phyloP scores from a whole-genome alignment of 2,797 vertebrate species.

The Notolepis coatsorum region DNA sequence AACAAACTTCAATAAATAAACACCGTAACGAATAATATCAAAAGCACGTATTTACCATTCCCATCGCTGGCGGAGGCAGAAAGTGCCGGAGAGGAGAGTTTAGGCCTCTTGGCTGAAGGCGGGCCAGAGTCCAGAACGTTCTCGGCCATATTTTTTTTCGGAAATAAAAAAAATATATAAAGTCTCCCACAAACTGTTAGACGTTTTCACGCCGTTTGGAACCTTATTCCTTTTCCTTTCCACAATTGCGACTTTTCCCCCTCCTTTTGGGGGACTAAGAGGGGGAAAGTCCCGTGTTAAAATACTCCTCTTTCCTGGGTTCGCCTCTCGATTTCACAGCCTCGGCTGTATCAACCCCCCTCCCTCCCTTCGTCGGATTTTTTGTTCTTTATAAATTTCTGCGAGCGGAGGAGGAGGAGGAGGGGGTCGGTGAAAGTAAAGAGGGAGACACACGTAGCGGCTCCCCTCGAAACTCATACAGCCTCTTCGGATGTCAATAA shows the following conservation, averaged over 20 bases:
- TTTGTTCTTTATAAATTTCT: constrained; percentile 89
- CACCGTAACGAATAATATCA: constrained; percentile 9
- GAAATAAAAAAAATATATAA: constrained; percentile 87
- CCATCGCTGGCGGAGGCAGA: constrained; percentile 97
- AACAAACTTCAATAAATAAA: constrained; percentile 40
- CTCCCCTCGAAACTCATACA: constrained; percentile 76
- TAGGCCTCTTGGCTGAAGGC: constrained; percentile 99
- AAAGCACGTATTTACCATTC: constrained; percentile 87
- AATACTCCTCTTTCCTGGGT: constrained; percentile 86
- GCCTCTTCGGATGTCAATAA: constrained; percentile 67
- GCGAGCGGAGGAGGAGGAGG: constrained; percentile 80
- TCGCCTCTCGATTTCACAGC: constrained; percentile 88
- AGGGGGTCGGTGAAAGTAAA: constrained; percentile 74
- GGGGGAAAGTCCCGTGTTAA: constrained; percentile 87
- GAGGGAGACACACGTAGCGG: constrained; percentile 77
- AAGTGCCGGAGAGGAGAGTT: constrained; percentile 97
- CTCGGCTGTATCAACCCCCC: constrained; percentile 85
- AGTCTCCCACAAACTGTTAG: constrained; percentile 82
- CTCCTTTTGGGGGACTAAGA: constrained; percentile 85
- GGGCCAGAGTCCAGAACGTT: constrained; percentile 98
- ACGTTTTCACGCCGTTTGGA: constrained; percentile 76
- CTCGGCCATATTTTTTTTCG: constrained; percentile 95
- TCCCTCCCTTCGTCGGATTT: constrained; percentile 81
- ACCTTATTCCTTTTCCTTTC: constrained; percentile 71
- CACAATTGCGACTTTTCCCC: constrained; percentile 86